Evolutionary conservation across 2,797 vertebrate genomes (phyloP).

Genomic region (Arremon brunneinucha): DNA sequence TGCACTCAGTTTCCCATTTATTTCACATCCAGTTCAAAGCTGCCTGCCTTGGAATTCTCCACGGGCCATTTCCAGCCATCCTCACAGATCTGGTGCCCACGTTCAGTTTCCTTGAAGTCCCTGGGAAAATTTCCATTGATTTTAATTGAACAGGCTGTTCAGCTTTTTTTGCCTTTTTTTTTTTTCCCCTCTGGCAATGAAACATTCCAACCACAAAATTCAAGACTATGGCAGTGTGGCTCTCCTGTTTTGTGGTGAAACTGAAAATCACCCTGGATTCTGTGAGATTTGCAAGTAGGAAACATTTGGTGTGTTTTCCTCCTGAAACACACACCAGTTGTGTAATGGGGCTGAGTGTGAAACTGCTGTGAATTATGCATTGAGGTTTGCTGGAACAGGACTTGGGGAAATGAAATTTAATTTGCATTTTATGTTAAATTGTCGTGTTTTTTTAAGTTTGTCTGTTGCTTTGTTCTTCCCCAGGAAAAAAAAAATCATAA

Average conservation of each 20-base stretch:
- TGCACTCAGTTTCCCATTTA: background rate
- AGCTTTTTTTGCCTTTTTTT: background rate
- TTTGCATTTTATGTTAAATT: background rate
- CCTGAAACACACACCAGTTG: background rate
- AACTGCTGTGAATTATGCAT: background rate
- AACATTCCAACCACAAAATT: background rate
- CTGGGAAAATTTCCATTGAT: slow-evolving; percentile 34
- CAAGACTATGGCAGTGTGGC: background rate
- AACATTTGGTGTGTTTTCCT: background rate
- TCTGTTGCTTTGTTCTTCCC: background rate
- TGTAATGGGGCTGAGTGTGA: background rate
- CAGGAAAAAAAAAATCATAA: background rate
- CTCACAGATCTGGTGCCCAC: background rate
- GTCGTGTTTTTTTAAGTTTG: background rate
- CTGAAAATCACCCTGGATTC: background rate
- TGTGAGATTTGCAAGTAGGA: background rate
- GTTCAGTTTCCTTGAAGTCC: background rate
- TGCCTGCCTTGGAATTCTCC: slow-evolving; percentile 30
- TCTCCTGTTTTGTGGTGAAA: background rate
- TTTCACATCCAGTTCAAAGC: slow-evolving; percentile 30
- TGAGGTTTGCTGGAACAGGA: background rate
- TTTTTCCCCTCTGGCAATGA: background rate
- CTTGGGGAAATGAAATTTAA: background rate
- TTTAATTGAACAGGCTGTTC: slow-evolving; percentile 37
- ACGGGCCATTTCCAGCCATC: background rate